phyloP scores from a whole-genome alignment of 2,113 vertebrate genomes.

The Oncorhynchus nerka region DNA sequence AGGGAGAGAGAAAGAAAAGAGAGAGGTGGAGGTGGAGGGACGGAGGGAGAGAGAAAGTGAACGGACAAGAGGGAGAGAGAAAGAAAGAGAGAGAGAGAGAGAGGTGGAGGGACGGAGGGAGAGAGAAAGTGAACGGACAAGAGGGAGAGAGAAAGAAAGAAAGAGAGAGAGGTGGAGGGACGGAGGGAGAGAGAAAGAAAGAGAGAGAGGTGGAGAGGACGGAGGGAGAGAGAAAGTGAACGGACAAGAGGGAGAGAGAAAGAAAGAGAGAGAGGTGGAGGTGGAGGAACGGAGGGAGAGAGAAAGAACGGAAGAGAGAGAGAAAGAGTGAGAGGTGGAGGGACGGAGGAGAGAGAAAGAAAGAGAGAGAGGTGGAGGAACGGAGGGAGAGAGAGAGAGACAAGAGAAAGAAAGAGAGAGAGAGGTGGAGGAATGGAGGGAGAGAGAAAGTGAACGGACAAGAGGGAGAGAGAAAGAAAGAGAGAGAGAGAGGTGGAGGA shows the following conservation, averaged over 20 bases:
- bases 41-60: constrained; percentile 7
- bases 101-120: constrained; percentile 7
- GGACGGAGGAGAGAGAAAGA: constrained; percentile 18
- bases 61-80: constrained; percentile 20
- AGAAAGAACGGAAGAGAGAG: constrained; percentile 19
- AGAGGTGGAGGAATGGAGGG: constrained; percentile 8
- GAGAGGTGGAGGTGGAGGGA: constrained; percentile 12
- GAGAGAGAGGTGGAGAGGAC: constrained; percentile 10
- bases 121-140: constrained; percentile 24
- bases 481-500: constrained; percentile 1
- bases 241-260: constrained; percentile 18
- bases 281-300: constrained; percentile 9
- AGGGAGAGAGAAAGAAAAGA: constrained; percentile 8
- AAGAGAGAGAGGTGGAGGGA: constrained; percentile 11
- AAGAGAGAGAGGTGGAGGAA: constrained; percentile 13
- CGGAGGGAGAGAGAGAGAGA: constrained; percentile 13
- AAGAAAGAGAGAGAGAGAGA: not conserved
- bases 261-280: not conserved
- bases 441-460: constrained; percentile 18
- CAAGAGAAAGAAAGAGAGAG: not conserved
- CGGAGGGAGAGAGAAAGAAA: constrained; percentile 10
- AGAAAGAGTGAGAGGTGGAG: not conserved
- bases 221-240: constrained; percentile 9
- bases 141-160: constrained; percentile 8
- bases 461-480: constrained; percentile 13